phyloP scores from a whole-genome alignment of 2,888 invertebrate genomes.

The Belgica antarctica region DNA sequence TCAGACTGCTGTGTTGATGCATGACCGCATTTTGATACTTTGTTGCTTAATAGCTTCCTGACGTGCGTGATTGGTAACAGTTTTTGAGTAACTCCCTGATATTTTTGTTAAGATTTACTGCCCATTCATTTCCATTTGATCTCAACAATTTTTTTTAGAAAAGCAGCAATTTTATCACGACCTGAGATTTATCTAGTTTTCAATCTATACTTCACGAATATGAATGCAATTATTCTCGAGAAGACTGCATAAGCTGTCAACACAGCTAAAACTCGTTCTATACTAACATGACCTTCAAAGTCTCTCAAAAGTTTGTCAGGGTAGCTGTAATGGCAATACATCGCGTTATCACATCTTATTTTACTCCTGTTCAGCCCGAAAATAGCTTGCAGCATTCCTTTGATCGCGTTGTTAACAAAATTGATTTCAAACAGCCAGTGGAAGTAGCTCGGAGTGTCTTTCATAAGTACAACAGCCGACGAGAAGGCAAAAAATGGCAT shows the following conservation, averaged over 20 bases:
- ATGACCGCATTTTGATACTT: no score
- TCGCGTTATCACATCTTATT: constrained; percentile 60
- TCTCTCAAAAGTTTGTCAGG: constrained; percentile 67
- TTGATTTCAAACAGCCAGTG: constrained; percentile 75
- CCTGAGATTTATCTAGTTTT: no score
- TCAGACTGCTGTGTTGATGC: no score
- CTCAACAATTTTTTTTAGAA: no score
- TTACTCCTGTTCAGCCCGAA: constrained; percentile 71
- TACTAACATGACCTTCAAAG: constrained; percentile 63
- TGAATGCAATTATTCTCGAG: constrained; percentile 61
- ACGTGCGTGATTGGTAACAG: no score
- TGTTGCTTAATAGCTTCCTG: no score
- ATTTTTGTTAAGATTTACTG: no score
- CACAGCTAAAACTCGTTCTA: constrained; percentile 63
- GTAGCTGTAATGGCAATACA: constrained; percentile 66
- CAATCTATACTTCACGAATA: constrained; percentile 60
- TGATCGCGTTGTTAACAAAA: constrained; percentile 71
- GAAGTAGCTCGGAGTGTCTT: constrained; percentile 73
- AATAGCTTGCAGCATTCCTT: constrained; percentile 70
- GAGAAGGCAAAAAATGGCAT: constrained; percentile 88
- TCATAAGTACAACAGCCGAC: constrained; percentile 84
- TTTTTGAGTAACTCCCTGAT: no score
- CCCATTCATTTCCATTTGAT: no score
- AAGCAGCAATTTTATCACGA: no score
- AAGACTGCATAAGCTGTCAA: constrained; percentile 61